Evolutionary conservation across 2,113 vertebrate species (phyloP).

Genomic region (Rousettus leschenaultii): DNA sequence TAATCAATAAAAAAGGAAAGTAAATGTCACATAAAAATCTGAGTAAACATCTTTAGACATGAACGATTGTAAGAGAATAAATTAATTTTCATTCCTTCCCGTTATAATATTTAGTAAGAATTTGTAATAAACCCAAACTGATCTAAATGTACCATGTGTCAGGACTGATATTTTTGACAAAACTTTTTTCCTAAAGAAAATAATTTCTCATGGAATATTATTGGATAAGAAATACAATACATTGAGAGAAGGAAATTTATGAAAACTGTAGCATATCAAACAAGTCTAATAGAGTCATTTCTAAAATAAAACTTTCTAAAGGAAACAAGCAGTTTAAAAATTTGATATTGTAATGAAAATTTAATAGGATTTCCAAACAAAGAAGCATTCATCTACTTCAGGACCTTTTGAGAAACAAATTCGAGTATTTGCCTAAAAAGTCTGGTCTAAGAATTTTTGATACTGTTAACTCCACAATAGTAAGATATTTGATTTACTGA

Average conservation of each 20-base stretch:
- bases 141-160: background rate
- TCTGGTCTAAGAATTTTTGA: background rate
- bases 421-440: conserved; percentile 5
- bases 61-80: conserved; percentile 11
- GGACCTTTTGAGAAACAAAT: conserved; percentile 17
- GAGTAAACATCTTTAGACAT: background rate
- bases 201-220: background rate
- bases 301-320: conserved; percentile 48
- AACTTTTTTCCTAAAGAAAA: background rate
- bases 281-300: background rate
- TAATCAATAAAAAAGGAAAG: background rate
- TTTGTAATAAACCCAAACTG: background rate
- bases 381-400: conserved; percentile 40
- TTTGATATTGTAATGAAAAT: conserved; percentile 57
- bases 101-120: background rate
- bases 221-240: background rate
- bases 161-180: background rate
- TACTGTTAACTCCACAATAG: background rate
- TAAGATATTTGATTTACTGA: background rate
- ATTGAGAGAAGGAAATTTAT: background rate
- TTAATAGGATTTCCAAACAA: conserved; percentile 55
- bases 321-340: conserved; percentile 31
- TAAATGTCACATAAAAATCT: background rate
- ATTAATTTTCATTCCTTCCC: background rate
- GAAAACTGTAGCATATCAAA: background rate